These are phyloP conservation scores for Coenonympha glycerion DNA, from an alignment of 2,888 invertebrate genomes.

Conservation along the genomic window DNA sequence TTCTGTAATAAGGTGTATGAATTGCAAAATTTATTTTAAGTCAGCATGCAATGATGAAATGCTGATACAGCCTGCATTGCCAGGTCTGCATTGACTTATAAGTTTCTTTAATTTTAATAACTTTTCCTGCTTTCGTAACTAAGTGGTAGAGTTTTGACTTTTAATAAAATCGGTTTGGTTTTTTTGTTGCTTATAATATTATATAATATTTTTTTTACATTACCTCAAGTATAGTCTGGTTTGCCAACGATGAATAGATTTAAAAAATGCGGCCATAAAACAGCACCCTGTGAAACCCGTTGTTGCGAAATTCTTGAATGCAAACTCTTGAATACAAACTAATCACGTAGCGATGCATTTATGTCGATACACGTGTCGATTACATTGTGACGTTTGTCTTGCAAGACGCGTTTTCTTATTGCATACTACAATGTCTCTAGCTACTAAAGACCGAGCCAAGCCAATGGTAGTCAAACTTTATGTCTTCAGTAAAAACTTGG, in stretches of 20 bases:
- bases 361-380: constrained; percentile 46
- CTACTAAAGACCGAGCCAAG: neutral
- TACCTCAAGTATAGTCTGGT: neutral
- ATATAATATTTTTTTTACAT: neutral
- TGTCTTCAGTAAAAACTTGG: too few relatives aligned
- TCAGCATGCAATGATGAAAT: neutral
- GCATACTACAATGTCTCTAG: constrained; percentile 35
- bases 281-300: neutral
- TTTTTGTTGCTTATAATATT: too few relatives aligned
- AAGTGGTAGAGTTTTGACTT: too few relatives aligned
- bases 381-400: constrained; percentile 36
- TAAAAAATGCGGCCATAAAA: neutral
- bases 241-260: neutral
- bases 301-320: neutral
- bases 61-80: too few relatives aligned
- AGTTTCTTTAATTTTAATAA: too few relatives aligned
- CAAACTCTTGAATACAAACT: constrained; percentile 28
- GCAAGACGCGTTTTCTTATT: constrained; percentile 14
- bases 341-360: constrained; percentile 36
- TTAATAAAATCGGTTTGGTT: too few relatives aligned
- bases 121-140: too few relatives aligned
- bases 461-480: neutral
- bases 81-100: too few relatives aligned
- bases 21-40: constrained; percentile 18
- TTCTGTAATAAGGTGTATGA: constrained; percentile 25